These are phyloP conservation scores for Fragariocoptes setiger DNA, from an alignment of 1,140 invertebrate genomes.

Conservation along the genomic window DNA sequence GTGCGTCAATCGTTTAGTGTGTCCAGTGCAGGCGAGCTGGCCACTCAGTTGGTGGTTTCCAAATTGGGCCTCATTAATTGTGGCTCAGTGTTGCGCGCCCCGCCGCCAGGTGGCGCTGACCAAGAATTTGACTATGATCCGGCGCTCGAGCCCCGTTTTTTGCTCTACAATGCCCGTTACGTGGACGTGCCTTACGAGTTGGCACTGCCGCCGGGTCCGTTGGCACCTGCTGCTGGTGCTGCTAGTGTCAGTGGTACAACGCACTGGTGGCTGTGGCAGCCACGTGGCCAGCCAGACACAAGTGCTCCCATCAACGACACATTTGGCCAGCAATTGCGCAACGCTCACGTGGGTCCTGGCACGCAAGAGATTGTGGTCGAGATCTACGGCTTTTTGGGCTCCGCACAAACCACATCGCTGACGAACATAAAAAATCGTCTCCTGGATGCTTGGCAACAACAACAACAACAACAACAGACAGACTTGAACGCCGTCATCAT, in stretches of 20 bases:
- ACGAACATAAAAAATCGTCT: no score
- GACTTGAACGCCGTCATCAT: no score
- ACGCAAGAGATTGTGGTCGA: not conserved
- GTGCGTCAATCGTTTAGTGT: not conserved
- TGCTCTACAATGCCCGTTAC: not conserved
- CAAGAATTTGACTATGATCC: no score
- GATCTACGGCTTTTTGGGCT: no score
- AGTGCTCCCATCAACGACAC: not conserved
- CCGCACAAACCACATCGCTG: no score
- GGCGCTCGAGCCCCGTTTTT: not conserved
- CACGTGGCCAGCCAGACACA: not conserved
- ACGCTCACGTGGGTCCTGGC: not conserved
- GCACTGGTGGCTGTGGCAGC: no score
- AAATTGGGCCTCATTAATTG: not conserved
- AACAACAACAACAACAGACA: not conserved
- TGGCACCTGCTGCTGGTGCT: not conserved
- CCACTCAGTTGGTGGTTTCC: not conserved
- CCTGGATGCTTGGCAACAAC: not conserved
- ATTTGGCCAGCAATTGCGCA: not conserved
- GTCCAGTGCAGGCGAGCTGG: not conserved
- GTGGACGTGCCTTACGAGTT: not conserved
- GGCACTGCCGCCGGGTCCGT: not conserved
- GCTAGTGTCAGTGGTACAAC: not conserved
- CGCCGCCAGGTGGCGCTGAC: no score
- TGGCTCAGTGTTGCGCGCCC: not conserved